Conservation (phyloP, 1,140 invertebrate species). For the Drosophila saltans region DNA sequence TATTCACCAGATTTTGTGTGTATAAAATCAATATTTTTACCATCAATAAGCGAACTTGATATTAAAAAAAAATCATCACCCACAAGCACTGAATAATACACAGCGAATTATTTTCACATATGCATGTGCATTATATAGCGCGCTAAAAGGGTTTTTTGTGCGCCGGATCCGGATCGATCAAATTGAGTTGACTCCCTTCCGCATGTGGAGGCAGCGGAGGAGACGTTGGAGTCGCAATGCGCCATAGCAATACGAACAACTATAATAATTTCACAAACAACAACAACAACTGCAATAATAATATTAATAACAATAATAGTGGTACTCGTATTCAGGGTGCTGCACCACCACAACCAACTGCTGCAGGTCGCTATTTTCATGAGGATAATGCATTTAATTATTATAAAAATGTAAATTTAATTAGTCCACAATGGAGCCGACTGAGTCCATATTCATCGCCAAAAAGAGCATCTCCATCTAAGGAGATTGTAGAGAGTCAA, state of each 20-base stretch:
- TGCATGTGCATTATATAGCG: not conserved
- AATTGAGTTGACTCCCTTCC: not conserved
- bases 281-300: constrained; percentile 43
- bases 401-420: constrained; percentile 46
- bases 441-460: constrained; percentile 28
- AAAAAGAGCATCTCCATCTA: constrained; percentile 43
- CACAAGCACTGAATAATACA: constrained; percentile 17
- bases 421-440: constrained; percentile 31
- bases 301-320: constrained; percentile 34
- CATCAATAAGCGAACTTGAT: constrained; percentile 12
- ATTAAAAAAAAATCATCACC: constrained; percentile 28
- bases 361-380: constrained; percentile 38
- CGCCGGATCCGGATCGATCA: not conserved
- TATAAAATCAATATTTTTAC: constrained; percentile 29
- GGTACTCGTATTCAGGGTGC: constrained; percentile 21
- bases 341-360: not conserved
- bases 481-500: constrained; percentile 19
- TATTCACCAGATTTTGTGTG: constrained; percentile 43
- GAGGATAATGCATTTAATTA: constrained; percentile 65
- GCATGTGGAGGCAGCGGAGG: not conserved
- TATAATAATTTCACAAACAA: constrained; percentile 47
- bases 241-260: constrained; percentile 53
- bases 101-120: constrained; percentile 3
- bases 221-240: constrained; percentile 47
- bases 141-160: not conserved